These are phyloP conservation scores for Caenorhabditis tropicalis DNA, from an alignment of 1,140 invertebrate genomes.

Conservation along the genomic window DNA sequence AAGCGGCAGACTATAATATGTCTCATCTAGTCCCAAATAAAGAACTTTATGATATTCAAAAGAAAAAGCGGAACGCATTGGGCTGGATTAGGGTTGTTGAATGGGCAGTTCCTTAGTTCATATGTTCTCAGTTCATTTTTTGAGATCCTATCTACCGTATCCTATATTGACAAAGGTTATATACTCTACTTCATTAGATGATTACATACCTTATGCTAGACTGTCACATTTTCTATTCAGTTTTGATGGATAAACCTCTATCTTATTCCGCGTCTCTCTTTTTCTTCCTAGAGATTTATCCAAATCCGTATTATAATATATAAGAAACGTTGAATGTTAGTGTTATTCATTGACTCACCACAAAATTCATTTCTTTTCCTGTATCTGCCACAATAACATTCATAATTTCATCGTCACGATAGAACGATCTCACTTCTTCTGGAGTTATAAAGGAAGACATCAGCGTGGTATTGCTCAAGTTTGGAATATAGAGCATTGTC, in stretches of 20 bases:
- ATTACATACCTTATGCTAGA: background rate
- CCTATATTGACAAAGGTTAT: too few relatives aligned
- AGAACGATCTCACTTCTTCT: background rate
- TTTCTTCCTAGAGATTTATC: background rate
- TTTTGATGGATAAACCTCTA: background rate
- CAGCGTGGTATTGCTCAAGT: background rate
- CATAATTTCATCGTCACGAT: background rate
- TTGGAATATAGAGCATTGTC: conserved; percentile 28
- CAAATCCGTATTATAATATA: background rate
- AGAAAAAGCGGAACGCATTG: background rate
- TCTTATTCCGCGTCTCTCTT: background rate
- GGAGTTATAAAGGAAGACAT: background rate
- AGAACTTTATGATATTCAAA: background rate
- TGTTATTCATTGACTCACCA: conserved; percentile 23
- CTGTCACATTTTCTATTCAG: background rate
- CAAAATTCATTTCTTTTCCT: conserved; percentile 11
- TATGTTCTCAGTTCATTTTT: too few relatives aligned
- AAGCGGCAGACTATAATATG: background rate
- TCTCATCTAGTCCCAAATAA: background rate
- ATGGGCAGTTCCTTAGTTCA: too few relatives aligned
- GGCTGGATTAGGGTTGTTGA: background rate
- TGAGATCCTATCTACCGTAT: too few relatives aligned
- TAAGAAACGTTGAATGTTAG: background rate
- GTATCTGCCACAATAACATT: background rate
- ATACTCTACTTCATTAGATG: too few relatives aligned